phyloP scores from a whole-genome alignment of 2,888 invertebrate species.

The Gryllus longicercus region DNA sequence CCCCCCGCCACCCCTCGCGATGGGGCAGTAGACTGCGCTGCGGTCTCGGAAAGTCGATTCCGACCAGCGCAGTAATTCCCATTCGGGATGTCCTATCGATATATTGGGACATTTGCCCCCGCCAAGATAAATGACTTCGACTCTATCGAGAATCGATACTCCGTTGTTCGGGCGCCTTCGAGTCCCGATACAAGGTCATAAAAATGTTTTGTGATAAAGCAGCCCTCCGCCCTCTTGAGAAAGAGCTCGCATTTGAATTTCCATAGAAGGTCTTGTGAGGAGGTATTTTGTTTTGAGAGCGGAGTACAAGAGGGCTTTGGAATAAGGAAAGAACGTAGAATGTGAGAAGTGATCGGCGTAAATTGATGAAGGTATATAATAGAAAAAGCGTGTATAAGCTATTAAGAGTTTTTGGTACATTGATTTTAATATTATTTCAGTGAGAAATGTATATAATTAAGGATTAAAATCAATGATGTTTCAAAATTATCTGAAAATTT shows the following conservation, averaged over 20 bases:
- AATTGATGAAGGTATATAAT: too few relatives aligned
- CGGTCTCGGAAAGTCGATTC: background rate
- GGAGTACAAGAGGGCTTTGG: background rate
- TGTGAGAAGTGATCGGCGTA: too few relatives aligned
- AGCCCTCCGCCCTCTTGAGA: background rate
- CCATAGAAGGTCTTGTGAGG: background rate
- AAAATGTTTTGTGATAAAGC: conserved; percentile 2
- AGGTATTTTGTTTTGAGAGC: background rate
- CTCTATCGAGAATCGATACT: background rate
- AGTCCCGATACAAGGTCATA: background rate
- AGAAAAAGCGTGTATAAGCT: too few relatives aligned
- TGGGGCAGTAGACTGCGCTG: background rate
- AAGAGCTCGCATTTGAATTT: background rate
- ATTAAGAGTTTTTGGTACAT: too few relatives aligned
- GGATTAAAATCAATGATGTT: too few relatives aligned
- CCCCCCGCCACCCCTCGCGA: too few relatives aligned
- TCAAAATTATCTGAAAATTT: too few relatives aligned
- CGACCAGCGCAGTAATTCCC: background rate
- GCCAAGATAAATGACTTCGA: background rate
- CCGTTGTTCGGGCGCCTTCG: background rate
- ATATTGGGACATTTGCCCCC: conserved; percentile 3
- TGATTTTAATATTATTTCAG: too few relatives aligned
- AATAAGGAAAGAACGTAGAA: too few relatives aligned
- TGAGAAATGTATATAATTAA: too few relatives aligned
- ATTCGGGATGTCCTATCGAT: background rate